These are phyloP conservation scores for Anthrax anthrax DNA, from an alignment of 2,888 invertebrate genomes.

Conservation along the genomic window DNA sequence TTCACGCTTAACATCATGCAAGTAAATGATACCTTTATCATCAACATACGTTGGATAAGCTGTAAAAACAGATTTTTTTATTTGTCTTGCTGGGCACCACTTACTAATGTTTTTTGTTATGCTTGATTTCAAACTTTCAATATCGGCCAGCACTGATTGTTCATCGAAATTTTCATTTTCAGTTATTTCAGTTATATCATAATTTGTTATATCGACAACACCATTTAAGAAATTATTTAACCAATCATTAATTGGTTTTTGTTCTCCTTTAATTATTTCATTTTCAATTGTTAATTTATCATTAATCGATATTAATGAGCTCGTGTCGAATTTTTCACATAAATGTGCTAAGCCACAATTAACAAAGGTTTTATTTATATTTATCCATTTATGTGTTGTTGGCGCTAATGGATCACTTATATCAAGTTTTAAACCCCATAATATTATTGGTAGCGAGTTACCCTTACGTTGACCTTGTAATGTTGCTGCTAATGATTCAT, in stretches of 20 bases:
- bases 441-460: slow-evolving; percentile 43
- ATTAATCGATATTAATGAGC: not conserved
- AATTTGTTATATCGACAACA: slow-evolving; percentile 13
- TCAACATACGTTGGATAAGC: slow-evolving; percentile 51
- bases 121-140: not conserved
- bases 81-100: slow-evolving; percentile 46
- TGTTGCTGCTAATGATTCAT: slow-evolving; percentile 29
- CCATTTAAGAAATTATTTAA: not conserved
- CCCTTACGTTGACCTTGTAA: slow-evolving; percentile 17
- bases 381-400: slow-evolving; percentile 44
- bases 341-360: slow-evolving; percentile 46
- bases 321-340: slow-evolving; percentile 22
- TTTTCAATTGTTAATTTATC: not conserved
- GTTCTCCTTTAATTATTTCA: not conserved
- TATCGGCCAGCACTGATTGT: slow-evolving; percentile 13
- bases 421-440: slow-evolving; percentile 48
- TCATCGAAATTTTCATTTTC: slow-evolving; percentile 18
- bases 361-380: slow-evolving; percentile 50
- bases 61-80: slow-evolving; percentile 39
- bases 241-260: not conserved
- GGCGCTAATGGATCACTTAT: slow-evolving; percentile 52
- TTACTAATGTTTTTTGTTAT: slow-evolving; percentile 23
- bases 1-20: slow-evolving; percentile 23
- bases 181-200: slow-evolving; percentile 2
- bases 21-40: slow-evolving; percentile 36